Evolutionary conservation across 1,140 invertebrate species (phyloP).

Genomic region (Bombyx mandarina): DNA sequence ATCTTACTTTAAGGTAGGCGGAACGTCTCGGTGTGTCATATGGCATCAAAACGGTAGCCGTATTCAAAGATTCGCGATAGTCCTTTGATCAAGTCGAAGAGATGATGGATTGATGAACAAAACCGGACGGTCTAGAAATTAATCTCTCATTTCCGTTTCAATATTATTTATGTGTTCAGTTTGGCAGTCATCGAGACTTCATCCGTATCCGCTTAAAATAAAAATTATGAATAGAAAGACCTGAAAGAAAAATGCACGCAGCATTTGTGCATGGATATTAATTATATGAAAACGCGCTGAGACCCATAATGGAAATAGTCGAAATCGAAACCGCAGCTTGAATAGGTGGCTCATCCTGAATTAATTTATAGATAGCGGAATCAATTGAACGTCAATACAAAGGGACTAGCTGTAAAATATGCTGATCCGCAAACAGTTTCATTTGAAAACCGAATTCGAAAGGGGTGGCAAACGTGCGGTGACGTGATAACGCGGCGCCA

Average conservation of each 20-base stretch:
- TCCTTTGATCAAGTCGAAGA: constrained; percentile 44
- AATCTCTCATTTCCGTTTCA: constrained; percentile 34
- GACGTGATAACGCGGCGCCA: constrained; percentile 48
- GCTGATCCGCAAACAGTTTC: constrained; percentile 55
- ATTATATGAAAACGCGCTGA: no score
- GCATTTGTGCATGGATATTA: no score
- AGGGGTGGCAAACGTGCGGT: constrained; percentile 47
- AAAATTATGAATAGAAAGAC: constrained; percentile 3
- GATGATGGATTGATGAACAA: constrained; percentile 46
- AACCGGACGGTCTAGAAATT: constrained; percentile 28
- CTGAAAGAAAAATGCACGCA: neutral
- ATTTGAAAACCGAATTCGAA: constrained; percentile 52
- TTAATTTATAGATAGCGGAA: constrained; percentile 39
- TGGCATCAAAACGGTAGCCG: constrained; percentile 28
- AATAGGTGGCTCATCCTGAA: constrained; percentile 29
- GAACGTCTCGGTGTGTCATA: constrained; percentile 28
- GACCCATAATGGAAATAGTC: neutral
- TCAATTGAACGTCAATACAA: constrained; percentile 48
- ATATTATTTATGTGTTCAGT: constrained; percentile 33
- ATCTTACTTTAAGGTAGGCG: constrained; percentile 10
- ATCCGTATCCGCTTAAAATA: constrained; percentile 34
- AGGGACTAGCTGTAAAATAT: constrained; percentile 46
- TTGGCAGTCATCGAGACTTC: constrained; percentile 33
- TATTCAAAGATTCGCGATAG: constrained; percentile 24
- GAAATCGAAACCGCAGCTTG: constrained; percentile 7